Evolutionary conservation across 2,797 vertebrate species (phyloP), one percentile per base, ranked within the genome.

Genomic region (Macroramphosus scolopax): DNA sequence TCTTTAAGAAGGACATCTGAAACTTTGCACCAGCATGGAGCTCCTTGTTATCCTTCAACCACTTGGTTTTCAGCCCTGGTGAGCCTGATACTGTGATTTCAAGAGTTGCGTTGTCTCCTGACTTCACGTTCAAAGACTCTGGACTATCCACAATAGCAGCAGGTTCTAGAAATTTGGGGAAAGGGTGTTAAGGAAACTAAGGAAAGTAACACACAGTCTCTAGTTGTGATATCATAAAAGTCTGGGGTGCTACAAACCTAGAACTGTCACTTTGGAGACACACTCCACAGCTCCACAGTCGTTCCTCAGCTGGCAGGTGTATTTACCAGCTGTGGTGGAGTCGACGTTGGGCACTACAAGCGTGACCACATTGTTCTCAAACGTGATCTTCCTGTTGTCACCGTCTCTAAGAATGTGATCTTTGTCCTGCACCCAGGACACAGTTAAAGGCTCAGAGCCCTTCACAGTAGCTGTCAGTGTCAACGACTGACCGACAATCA

Each of bases 351-450:
- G 84, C 29, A 97, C 92, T 6, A 89, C 83, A 12, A 97, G 82
- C 0, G 85, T 88, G 2, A 89, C 90, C 55, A 92, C 77, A 17
- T 90, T 90, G 0, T 85, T 91, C 61, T 94, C 89, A 82, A 93
- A 95, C 37, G 82, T 90, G 75, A 94, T 90, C 86, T 84, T 93
- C 57, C 92, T 83, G 87, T 92, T 87, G 15, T 90, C 91, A 26
- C 92, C 84, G 34, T 95, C 93, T 79, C 89, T 89, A 72, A 96
- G 87, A 63, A 92, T 13, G 11, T 93, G 91, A 66, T 93, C 93
- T 77, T 92, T 91, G 76, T 92, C 94, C 56, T 94, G 94, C 81
- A 95, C 77, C 95, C 95, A 97, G 10, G 67, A 89, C 63, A 94
- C 86, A 9, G 86, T 90, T 73, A 95, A 83, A 41, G 94, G 93